phyloP scores from a whole-genome alignment of 1,140 invertebrate genomes.

The Probaryconus sp. region DNA sequence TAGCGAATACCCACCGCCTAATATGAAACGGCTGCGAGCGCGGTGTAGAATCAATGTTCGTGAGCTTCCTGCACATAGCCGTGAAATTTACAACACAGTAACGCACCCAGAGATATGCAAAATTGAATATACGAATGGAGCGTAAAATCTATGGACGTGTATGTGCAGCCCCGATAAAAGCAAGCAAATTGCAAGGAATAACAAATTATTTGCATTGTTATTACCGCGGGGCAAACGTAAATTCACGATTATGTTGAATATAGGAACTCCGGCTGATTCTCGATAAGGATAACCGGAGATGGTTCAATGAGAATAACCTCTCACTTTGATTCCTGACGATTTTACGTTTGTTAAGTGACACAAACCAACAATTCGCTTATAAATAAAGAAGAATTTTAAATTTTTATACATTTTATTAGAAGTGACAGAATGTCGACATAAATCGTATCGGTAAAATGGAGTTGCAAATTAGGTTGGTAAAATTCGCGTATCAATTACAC shows the following conservation, averaged over 20 bases:
- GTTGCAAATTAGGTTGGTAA: too few relatives aligned
- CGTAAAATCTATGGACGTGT: slow-evolving; percentile 33
- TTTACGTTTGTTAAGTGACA: too few relatives aligned
- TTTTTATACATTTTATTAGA: too few relatives aligned
- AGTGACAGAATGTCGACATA: too few relatives aligned
- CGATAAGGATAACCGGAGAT: slow-evolving; percentile 9
- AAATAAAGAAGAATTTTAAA: too few relatives aligned
- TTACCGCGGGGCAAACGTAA: slow-evolving; percentile 25
- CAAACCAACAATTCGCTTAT: too few relatives aligned
- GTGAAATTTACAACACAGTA: slow-evolving; percentile 46
- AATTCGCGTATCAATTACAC: too few relatives aligned
- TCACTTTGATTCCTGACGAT: too few relatives aligned
- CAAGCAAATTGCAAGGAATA: slow-evolving; percentile 49
- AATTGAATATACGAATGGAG: slow-evolving; percentile 57
- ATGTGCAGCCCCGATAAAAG: slow-evolving; percentile 44
- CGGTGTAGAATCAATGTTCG: slow-evolving; percentile 51
- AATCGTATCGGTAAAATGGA: too few relatives aligned
- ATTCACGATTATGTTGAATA: slow-evolving; percentile 24
- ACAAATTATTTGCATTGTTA: slow-evolving; percentile 54
- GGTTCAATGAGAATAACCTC: neutral
- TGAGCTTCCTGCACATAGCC: slow-evolving; percentile 47
- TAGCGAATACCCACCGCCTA: slow-evolving; percentile 38
- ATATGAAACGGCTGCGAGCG: slow-evolving; percentile 51
- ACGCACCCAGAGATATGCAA: slow-evolving; percentile 54
- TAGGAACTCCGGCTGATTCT: slow-evolving; percentile 23